Evolutionary conservation across 2,797 vertebrate genomes (phyloP).

Genomic region (Lacerta agilis): DNA sequence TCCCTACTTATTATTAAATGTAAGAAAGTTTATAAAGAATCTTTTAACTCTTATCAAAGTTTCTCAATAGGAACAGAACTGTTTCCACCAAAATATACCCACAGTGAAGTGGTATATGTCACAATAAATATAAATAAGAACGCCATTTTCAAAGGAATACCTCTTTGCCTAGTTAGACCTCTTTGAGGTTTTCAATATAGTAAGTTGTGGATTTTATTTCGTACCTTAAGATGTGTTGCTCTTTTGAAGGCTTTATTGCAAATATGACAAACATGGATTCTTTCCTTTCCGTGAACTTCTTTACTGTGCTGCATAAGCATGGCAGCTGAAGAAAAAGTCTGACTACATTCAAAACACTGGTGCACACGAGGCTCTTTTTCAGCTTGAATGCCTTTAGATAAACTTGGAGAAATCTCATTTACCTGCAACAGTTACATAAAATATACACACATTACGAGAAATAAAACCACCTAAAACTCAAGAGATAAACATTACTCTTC

Average conservation of each 20-base stretch:
- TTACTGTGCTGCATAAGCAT: constrained; percentile 89
- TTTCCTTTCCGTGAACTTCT: constrained; percentile 91
- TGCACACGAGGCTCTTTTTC: constrained; percentile 83
- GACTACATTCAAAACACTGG: constrained; percentile 91
- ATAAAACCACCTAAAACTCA: neutral
- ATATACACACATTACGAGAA: constrained; percentile 29
- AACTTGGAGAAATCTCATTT: constrained; percentile 77
- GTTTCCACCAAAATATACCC: neutral
- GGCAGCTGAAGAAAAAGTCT: constrained; percentile 85
- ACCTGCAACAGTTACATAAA: constrained; percentile 75
- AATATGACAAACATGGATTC: constrained; percentile 90
- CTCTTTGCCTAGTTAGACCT: neutral
- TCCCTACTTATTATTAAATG: neutral
- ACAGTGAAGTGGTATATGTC: neutral
- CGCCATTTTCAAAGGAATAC: neutral
- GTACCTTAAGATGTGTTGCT: constrained; percentile 96
- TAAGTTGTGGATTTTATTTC: constrained; percentile 30
- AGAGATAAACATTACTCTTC: neutral
- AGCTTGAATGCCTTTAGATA: constrained; percentile 73
- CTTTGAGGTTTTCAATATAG: neutral
- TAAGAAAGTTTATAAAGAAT: neutral
- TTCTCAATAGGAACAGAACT: neutral
- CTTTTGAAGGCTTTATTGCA: constrained; percentile 97
- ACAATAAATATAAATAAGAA: neutral
- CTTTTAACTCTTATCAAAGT: neutral